Conservation (phyloP, 1,140 invertebrate genomes). For the Saxidomus purpurata region DNA sequence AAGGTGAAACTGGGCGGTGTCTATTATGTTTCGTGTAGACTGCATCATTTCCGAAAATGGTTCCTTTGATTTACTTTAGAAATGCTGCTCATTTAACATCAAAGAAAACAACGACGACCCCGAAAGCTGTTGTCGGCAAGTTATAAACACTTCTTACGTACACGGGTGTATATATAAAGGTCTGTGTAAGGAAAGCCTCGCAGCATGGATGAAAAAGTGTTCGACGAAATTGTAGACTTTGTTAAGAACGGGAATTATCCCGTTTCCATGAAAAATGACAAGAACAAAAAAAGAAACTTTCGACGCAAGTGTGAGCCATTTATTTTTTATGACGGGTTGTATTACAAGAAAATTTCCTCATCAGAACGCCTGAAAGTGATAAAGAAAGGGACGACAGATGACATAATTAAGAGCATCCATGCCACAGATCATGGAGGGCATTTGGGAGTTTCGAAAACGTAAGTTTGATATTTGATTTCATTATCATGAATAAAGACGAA, state of each 20-base stretch:
- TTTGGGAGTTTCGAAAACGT: constrained; percentile 28
- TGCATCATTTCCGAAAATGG: constrained; percentile 28
- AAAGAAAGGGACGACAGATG: constrained; percentile 32
- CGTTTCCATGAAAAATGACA: constrained; percentile 28
- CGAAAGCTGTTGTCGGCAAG: constrained; percentile 14
- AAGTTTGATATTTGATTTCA: constrained; percentile 27
- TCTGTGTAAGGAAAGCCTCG: constrained; percentile 13
- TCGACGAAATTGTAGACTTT: constrained; percentile 36
- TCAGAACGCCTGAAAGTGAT: constrained; percentile 46
- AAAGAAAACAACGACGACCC: constrained; percentile 6
- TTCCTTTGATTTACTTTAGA: constrained; percentile 26
- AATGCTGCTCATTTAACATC: constrained; percentile 13
- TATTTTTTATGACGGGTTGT: no score
- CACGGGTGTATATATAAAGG: constrained; percentile 13
- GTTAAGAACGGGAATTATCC: background rate
- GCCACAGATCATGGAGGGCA: constrained; percentile 19
- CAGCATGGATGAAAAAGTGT: constrained; percentile 9
- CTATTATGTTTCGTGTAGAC: background rate
- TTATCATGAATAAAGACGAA: constrained; percentile 1
- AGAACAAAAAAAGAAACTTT: no score
- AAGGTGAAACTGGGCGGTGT: no score
- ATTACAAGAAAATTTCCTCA: constrained; percentile 15
- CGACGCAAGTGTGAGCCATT: no score
- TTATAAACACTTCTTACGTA: constrained; percentile 25
- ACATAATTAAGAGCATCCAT: constrained; percentile 19